These are phyloP conservation scores for Danio kyathit DNA, from an alignment of 2,797 vertebrate species.

Conservation along the genomic window DNA sequence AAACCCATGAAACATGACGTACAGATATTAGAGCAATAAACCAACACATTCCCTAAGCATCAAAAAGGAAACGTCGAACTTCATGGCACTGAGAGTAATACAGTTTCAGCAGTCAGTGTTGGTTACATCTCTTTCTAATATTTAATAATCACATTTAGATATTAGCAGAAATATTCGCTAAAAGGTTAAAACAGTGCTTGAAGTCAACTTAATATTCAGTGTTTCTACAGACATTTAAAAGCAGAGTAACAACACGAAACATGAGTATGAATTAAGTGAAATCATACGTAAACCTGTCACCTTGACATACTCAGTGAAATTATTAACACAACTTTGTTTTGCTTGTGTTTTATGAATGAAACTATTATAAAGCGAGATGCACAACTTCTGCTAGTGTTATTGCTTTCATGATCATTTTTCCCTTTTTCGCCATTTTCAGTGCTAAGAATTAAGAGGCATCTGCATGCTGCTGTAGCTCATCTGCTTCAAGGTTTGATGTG, in stretches of 20 bases:
- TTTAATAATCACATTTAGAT: constrained; percentile 5
- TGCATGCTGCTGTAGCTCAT: too few relatives aligned
- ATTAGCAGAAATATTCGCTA: neutral
- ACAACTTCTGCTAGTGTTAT: neutral
- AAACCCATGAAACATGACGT: neutral
- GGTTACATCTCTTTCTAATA: neutral
- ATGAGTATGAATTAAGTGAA: neutral
- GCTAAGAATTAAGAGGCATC: too few relatives aligned
- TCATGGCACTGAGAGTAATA: constrained; percentile 9
- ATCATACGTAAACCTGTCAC: constrained; percentile 2
- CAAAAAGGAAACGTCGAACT: constrained; percentile 8
- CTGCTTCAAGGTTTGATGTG: too few relatives aligned
- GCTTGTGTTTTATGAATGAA: neutral
- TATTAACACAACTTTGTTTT: neutral
- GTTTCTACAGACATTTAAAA: constrained; percentile 1
- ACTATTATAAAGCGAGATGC: neutral
- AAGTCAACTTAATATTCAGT: constrained; percentile 14
- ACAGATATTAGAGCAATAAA: neutral
- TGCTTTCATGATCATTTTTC: neutral
- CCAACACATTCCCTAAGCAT: neutral
- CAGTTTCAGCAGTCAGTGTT: neutral
- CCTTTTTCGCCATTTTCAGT: neutral
- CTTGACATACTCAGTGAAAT: neutral
- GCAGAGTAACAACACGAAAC: neutral
- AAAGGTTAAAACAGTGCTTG: constrained; percentile 24